Percentiles rank a stretch among this genome's conserved stretches.
Conservation (phyloP, 2,888 invertebrate genomes). For the Megalurothrips usitatus region DNA sequence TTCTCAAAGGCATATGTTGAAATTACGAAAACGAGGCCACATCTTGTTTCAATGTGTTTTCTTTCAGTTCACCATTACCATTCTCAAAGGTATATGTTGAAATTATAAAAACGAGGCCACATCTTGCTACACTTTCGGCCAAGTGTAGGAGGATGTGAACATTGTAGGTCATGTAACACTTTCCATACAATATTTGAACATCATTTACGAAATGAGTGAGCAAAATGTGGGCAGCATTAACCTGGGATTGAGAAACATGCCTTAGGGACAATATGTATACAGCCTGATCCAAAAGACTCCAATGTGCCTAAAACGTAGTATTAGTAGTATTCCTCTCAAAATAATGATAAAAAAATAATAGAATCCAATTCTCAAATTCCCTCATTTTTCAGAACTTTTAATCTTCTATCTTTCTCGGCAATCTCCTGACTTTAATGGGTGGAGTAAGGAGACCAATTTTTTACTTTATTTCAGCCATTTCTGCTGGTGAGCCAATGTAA, state of each 20-base stretch:
- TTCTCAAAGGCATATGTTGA: neutral
- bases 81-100: neutral
- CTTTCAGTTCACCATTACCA: neutral
- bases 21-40: neutral
- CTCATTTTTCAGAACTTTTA: neutral
- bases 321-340: neutral
- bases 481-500: neutral
- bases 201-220: neutral
- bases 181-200: neutral
- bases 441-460: neutral
- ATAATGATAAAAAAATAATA: neutral
- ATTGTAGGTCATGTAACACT: neutral
- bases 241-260: neutral
- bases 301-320: neutral
- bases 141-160: neutral
- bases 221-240: neutral
- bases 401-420: neutral
- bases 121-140: neutral
- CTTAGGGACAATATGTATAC: neutral
- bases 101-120: neutral
- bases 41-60: no score
- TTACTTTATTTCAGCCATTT: neutral
- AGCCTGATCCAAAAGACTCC: neutral
- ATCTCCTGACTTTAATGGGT: constrained; percentile 2
- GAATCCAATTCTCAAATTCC: neutral